Percentiles rank a stretch among this genome's conserved stretches.
phyloP scores from a whole-genome alignment of 2,797 vertebrate genomes.

The Scarus forsteni region DNA sequence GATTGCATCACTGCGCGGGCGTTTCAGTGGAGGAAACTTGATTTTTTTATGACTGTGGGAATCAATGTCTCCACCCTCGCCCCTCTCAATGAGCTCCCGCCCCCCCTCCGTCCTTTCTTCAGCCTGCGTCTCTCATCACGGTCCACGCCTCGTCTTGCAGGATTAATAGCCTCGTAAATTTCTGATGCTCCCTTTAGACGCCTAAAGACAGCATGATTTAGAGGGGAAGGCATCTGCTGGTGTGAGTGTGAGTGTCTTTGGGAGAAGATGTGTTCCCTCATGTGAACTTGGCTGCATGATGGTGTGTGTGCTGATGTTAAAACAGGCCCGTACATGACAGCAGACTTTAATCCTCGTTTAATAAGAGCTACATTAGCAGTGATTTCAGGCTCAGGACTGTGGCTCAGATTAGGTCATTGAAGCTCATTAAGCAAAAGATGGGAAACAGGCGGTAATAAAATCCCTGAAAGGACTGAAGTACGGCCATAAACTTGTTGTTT shows the following conservation, averaged over 20 bases:
- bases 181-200: slow-evolving; percentile 53
- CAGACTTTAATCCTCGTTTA: too few relatives aligned
- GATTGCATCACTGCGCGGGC: not conserved
- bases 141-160: slow-evolving; percentile 42
- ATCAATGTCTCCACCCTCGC: slow-evolving; percentile 23
- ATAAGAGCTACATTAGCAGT: too few relatives aligned
- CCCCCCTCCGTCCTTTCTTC: not conserved
- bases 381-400: too few relatives aligned
- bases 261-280: not conserved
- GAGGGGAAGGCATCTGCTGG: slow-evolving; percentile 11
- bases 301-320: slow-evolving; percentile 20
- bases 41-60: slow-evolving; percentile 63
- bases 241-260: slow-evolving; percentile 1
- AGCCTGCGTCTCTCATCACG: slow-evolving; percentile 20
- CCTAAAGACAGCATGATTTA: slow-evolving; percentile 57
- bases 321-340: slow-evolving; percentile 7
- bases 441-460: too few relatives aligned
- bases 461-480: too few relatives aligned
- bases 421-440: too few relatives aligned
- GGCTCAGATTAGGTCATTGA: too few relatives aligned
- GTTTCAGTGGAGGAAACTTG: not conserved
- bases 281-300: slow-evolving; percentile 24
- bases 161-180: slow-evolving; percentile 72
- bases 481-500: too few relatives aligned
- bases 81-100: not conserved